Percentiles rank a stretch among this genome's conserved stretches.
These are phyloP conservation scores for Phymastichus coffea DNA, from an alignment of 1,140 invertebrate species.

Conservation along the genomic window DNA sequence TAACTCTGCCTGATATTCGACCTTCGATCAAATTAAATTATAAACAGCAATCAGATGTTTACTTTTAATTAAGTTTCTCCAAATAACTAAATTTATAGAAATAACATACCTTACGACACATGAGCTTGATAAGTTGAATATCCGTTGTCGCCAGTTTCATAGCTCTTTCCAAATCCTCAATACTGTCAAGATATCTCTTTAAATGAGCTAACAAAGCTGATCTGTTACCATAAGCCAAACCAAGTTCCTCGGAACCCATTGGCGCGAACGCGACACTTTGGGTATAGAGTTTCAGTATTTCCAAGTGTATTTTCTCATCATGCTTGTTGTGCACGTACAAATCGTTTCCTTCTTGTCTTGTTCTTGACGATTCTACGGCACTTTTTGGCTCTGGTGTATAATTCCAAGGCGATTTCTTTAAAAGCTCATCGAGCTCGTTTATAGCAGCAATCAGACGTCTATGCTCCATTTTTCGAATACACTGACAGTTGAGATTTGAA, in stretches of 20 bases:
- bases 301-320: background rate
- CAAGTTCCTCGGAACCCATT: background rate
- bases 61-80: background rate
- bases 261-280: background rate
- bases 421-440: background rate
- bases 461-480: no score
- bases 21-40: background rate
- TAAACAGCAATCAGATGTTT: background rate
- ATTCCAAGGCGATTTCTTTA: background rate
- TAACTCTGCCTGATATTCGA: conserved; percentile 9
- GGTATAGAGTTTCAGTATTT: conserved; percentile 3
- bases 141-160: background rate
- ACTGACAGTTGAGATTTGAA: no score
- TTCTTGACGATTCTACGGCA: background rate
- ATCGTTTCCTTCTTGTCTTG: background rate
- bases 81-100: background rate
- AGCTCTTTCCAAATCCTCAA: background rate
- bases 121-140: background rate
- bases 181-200: background rate
- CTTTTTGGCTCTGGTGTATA: background rate
- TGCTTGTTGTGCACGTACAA: background rate
- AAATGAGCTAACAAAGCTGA: conserved; percentile 6
- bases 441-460: background rate
- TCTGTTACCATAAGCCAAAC: conserved; percentile 10
- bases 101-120: conserved; percentile 9